Evolutionary conservation across 2,113 vertebrate genomes (phyloP).

Genomic region (Dermatemys mawii): DNA sequence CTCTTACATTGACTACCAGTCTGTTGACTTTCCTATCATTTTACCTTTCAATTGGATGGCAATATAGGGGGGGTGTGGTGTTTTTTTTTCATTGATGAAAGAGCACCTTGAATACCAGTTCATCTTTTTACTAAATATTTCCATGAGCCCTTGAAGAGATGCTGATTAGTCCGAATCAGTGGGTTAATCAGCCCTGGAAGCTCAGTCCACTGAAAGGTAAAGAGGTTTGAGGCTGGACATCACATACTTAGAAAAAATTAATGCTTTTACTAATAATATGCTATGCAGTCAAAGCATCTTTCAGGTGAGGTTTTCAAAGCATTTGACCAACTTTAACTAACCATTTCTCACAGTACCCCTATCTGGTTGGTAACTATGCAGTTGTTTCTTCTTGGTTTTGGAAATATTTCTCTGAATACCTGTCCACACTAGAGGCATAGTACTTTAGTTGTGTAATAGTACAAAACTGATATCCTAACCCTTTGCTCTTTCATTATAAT

Average conservation of each 20-base stretch:
- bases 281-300: neutral
- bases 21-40: neutral
- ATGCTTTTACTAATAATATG: neutral
- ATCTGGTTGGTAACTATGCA: neutral
- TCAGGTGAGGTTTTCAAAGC: neutral
- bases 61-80: no score
- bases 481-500: neutral
- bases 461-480: neutral
- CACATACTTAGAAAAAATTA: neutral
- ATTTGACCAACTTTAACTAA: neutral
- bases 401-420: constrained; percentile 2
- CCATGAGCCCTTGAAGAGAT: neutral
- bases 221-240: neutral
- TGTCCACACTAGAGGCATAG: neutral
- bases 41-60: neutral
- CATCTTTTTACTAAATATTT: neutral
- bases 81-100: neutral
- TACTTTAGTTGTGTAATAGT: neutral
- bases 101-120: neutral
- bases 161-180: neutral
- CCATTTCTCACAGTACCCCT: neutral
- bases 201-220: neutral
- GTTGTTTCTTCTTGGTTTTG: constrained; percentile 9
- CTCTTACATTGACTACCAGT: neutral
- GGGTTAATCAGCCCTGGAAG: neutral